These are phyloP conservation scores for Luscinia luscinia DNA, from an alignment of 2,797 vertebrate genomes.

Conservation along the genomic window DNA sequence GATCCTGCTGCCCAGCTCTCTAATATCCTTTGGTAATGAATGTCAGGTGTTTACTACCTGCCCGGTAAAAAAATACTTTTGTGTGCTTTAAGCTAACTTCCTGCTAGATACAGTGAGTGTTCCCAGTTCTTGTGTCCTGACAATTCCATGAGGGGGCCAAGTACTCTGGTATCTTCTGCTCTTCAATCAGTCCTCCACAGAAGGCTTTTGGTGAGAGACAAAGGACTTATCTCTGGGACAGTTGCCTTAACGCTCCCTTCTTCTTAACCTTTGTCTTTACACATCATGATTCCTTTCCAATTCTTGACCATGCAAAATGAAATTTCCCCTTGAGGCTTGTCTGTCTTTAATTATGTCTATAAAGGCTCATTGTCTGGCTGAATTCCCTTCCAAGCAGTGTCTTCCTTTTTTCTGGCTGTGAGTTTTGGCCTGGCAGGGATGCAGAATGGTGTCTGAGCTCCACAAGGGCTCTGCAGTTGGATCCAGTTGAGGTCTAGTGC, in stretches of 20 bases:
- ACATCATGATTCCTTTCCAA: neutral
- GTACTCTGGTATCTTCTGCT: neutral
- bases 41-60: neutral
- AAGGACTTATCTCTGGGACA: neutral
- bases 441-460: neutral
- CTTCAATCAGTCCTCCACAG: neutral
- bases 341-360: constrained; percentile 27
- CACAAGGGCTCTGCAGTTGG: neutral
- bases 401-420: neutral
- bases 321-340: neutral
- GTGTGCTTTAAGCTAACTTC: neutral
- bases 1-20: neutral
- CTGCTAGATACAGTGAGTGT: neutral
- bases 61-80: neutral
- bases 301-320: neutral
- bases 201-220: neutral
- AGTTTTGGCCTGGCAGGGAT: neutral
- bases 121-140: neutral
- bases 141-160: neutral
- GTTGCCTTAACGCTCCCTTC: neutral
- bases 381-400: neutral
- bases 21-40: neutral
- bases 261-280: neutral
- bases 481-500: neutral
- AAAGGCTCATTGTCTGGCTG: neutral